Conservation (phyloP, 1,140 invertebrate species). For the Argopecten irradians region DNA sequence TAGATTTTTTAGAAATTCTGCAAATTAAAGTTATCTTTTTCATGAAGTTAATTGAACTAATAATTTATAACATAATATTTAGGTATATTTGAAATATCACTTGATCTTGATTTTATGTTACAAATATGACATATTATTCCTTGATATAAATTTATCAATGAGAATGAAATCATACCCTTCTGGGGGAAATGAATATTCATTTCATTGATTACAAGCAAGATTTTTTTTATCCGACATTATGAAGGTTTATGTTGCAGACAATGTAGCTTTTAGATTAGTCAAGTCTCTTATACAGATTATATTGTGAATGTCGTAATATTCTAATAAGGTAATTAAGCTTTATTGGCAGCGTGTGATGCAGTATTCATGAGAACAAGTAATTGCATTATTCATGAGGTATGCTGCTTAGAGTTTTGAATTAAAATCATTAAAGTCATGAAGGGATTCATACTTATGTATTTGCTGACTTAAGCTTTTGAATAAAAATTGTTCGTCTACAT, state of each 20-base stretch:
- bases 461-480: neutral
- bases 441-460: neutral
- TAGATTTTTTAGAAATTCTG: too few species aligned
- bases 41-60: too few species aligned
- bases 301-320: neutral
- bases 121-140: too few species aligned
- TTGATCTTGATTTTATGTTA: too few species aligned
- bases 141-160: neutral
- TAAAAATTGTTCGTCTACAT: neutral
- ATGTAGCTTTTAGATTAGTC: neutral
- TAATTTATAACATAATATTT: too few species aligned
- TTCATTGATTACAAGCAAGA: neutral
- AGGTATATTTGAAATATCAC: too few species aligned
- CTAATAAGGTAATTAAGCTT: neutral
- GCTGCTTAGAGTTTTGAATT: neutral
- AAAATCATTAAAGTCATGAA: neutral
- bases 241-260: neutral
- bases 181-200: neutral
- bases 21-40: too few species aligned
- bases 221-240: neutral
- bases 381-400: neutral
- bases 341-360: neutral
- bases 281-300: neutral
- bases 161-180: neutral
- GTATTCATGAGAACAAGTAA: neutral